Conservation (phyloP, 2,888 invertebrate genomes). For the Amphipoea lucens region DNA sequence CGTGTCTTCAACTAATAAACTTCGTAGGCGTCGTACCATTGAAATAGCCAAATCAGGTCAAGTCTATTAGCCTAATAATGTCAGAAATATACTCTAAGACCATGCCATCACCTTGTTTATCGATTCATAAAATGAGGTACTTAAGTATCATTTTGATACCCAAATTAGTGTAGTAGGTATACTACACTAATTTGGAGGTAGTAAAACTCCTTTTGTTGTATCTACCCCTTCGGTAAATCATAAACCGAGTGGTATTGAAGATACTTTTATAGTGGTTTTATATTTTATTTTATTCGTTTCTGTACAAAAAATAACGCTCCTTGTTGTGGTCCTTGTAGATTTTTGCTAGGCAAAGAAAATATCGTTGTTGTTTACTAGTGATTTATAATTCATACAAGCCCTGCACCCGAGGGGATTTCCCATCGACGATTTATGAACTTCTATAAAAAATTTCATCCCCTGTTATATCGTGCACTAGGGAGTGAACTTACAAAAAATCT, state of each 20-base stretch:
- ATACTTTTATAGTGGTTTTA: slow-evolving; percentile 17
- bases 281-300: background rate
- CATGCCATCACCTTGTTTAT: slow-evolving; percentile 30
- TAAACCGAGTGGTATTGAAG: slow-evolving; percentile 6
- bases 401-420: background rate
- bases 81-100: slow-evolving; percentile 23
- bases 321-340: background rate
- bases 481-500: background rate
- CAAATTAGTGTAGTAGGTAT: too few species aligned
- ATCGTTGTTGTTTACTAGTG: background rate
- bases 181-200: slow-evolving; percentile 35
- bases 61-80: slow-evolving; percentile 36
- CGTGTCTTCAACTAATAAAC: slow-evolving; percentile 31
- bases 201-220: slow-evolving; percentile 33
- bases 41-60: slow-evolving; percentile 39
- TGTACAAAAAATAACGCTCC: background rate
- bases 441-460: background rate
- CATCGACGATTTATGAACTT: background rate
- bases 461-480: background rate
- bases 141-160: background rate
- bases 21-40: background rate
- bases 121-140: slow-evolving; percentile 36
- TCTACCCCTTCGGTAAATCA: background rate
- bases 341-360: background rate
- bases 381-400: background rate